These are phyloP conservation scores for Anastatus disparis DNA, from an alignment of 1,140 invertebrate genomes.

Conservation along the genomic window DNA sequence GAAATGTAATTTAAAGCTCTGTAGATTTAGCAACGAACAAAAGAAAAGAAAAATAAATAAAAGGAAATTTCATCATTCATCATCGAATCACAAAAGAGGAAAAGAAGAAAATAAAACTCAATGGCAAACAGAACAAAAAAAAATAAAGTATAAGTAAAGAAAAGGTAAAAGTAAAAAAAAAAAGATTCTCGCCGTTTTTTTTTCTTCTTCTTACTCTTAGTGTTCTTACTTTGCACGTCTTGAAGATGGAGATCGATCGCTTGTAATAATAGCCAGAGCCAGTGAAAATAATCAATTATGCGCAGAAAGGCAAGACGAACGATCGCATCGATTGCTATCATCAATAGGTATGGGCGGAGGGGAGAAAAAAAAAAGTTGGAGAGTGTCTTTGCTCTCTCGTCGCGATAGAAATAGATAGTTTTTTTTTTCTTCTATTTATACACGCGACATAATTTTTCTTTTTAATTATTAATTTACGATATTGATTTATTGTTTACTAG, in stretches of 20 bases:
- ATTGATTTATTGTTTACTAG: no score
- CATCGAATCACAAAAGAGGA: slow-evolving; percentile 4
- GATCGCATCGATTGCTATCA: slow-evolving; percentile 14
- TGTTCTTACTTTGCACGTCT: not conserved
- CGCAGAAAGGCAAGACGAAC: slow-evolving; percentile 29
- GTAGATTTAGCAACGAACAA: no score
- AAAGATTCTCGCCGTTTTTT: slow-evolving; percentile 14
- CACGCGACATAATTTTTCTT: no score
- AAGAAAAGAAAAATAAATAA: no score
- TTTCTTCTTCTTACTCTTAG: not conserved
- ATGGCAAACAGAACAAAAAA: not conserved
- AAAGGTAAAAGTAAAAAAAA: no score
- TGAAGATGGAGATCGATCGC: slow-evolving; percentile 16
- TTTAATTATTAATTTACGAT: no score
- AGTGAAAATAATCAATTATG: slow-evolving; percentile 39
- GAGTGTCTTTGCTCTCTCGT: not conserved
- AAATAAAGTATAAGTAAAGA: no score
- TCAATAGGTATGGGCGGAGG: not conserved
- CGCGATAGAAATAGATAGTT: no score
- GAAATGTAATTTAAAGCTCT: slow-evolving; percentile 15
- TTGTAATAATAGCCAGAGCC: slow-evolving; percentile 32
- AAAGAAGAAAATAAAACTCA: slow-evolving; percentile 5
- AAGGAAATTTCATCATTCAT: slow-evolving; percentile 22
- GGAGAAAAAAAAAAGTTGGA: not conserved
- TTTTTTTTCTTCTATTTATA: not conserved